Conservation (phyloP, 2,113 vertebrate species). For the Phoenicopterus ruber region DNA sequence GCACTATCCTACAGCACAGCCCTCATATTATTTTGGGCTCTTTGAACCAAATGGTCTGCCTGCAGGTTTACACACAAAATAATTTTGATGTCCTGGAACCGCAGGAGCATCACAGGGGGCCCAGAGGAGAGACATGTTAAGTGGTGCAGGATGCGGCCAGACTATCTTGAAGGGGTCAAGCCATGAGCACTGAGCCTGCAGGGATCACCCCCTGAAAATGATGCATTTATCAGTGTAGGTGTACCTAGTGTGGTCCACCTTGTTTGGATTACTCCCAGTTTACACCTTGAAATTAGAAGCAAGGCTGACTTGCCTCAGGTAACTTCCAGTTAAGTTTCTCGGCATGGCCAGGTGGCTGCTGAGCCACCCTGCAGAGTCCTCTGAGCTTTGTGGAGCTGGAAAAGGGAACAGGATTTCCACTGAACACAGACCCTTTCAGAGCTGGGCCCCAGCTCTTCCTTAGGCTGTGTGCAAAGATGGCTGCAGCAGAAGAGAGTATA, state of each 20-base stretch:
- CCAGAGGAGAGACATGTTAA: neutral
- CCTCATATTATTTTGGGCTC: neutral
- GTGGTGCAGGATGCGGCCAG: neutral
- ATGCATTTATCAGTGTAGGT: neutral
- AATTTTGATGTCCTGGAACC: neutral
- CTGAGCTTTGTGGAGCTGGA: neutral
- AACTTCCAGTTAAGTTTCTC: neutral
- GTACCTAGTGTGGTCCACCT: neutral
- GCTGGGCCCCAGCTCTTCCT: neutral
- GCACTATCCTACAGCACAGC: neutral
- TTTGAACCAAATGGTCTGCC: neutral
- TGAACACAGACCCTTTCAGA: neutral
- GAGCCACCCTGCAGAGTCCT: neutral
- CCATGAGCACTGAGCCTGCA: neutral
- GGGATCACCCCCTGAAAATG: neutral
- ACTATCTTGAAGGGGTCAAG: neutral
- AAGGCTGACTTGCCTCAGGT: neutral
- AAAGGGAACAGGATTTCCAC: neutral
- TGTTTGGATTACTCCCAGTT: neutral
- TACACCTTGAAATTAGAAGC: neutral
- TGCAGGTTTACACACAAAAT: neutral
- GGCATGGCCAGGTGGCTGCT: neutral
- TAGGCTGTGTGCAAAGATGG: rapidly evolving
- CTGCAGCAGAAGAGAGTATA: neutral
- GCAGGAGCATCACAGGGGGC: neutral